phyloP scores from a whole-genome alignment of 2,888 invertebrate species.

The Agonopterix heracliana region DNA sequence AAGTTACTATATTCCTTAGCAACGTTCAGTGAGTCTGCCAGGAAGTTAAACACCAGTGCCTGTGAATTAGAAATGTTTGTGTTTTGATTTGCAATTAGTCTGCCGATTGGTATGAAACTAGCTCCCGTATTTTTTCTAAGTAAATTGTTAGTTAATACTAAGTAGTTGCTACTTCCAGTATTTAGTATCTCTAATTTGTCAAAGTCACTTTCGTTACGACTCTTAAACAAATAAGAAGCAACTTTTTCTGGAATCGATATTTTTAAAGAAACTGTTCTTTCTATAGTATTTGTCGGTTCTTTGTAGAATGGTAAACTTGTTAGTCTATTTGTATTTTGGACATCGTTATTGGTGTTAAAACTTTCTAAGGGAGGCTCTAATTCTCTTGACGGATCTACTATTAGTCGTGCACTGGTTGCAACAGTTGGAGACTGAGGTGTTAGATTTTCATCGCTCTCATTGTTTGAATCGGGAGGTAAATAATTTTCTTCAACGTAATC shows the following conservation, averaged over 20 bases:
- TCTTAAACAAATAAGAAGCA: slow-evolving; percentile 56
- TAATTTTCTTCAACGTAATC: slow-evolving; percentile 35
- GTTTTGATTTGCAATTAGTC: slow-evolving; percentile 48
- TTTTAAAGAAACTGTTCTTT: slow-evolving; percentile 65
- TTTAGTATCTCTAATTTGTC: slow-evolving; percentile 62
- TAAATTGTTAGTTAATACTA: slow-evolving; percentile 52
- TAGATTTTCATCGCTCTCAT: slow-evolving; percentile 46
- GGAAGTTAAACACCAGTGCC: slow-evolving; percentile 63
- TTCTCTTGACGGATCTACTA: slow-evolving; percentile 39
- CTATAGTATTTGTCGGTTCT: slow-evolving; percentile 56
- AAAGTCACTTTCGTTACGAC: slow-evolving; percentile 40
- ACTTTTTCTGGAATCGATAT: slow-evolving; percentile 65
- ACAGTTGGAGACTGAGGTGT: slow-evolving; percentile 36
- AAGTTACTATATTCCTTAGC: slow-evolving; percentile 60
- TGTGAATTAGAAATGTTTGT: slow-evolving; percentile 66
- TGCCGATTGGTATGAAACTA: slow-evolving; percentile 55
- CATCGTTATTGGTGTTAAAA: slow-evolving; percentile 15
- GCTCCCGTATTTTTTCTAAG: slow-evolving; percentile 27
- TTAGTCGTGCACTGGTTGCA: slow-evolving; percentile 34
- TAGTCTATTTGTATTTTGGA: slow-evolving; percentile 38
- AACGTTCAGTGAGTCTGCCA: slow-evolving; percentile 63
- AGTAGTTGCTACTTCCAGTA: slow-evolving; percentile 64
- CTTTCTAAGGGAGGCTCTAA: slow-evolving; percentile 51
- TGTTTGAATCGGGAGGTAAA: slow-evolving; percentile 28
- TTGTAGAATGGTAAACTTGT: slow-evolving; percentile 53